Evolutionary conservation across 2,888 invertebrate genomes (phyloP).

Genomic region (Drosophila mulleri): DNA sequence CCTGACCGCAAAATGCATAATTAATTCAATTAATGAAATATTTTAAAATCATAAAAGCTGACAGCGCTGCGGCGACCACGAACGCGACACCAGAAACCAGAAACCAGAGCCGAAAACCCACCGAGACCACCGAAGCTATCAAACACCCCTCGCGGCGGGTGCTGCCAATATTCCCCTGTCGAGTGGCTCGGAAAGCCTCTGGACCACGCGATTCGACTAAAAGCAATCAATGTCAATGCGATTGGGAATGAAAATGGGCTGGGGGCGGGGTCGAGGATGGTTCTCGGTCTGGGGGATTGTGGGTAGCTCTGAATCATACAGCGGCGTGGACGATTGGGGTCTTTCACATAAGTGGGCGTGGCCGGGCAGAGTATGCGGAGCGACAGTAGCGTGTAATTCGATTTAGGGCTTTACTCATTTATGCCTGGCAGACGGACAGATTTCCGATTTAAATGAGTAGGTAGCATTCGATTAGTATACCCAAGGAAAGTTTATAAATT

Average conservation of each 20-base stretch:
- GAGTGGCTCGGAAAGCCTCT: slow-evolving; percentile 10
- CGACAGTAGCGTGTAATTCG: slow-evolving; percentile 61
- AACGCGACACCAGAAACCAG: slow-evolving; percentile 15
- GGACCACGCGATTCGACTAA: slow-evolving; percentile 59
- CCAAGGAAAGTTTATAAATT: not conserved
- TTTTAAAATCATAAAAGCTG: slow-evolving; percentile 67
- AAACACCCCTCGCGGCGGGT: not conserved
- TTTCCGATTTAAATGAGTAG: slow-evolving; percentile 27
- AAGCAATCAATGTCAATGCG: slow-evolving; percentile 72
- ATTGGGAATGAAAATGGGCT: not conserved
- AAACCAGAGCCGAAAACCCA: not conserved
- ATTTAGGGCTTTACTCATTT: slow-evolving; percentile 64
- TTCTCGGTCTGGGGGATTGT: not conserved
- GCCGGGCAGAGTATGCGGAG: slow-evolving; percentile 8
- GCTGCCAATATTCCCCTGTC: slow-evolving; percentile 25
- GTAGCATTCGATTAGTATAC: slow-evolving; percentile 1
- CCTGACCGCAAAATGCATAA: slow-evolving; percentile 68
- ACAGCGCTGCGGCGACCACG: slow-evolving; percentile 30
- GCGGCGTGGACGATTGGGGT: not conserved
- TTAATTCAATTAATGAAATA: slow-evolving; percentile 76
- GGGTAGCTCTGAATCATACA: slow-evolving; percentile 1
- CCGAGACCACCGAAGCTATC: not conserved
- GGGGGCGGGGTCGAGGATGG: slow-evolving; percentile 1
- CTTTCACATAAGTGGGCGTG: slow-evolving; percentile 2
- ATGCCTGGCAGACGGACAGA: slow-evolving; percentile 32